Percentiles rank a stretch among this genome's conserved stretches.
These are phyloP conservation scores for Picus viridis DNA, from an alignment of 2,797 vertebrate species.

Conservation along the genomic window DNA sequence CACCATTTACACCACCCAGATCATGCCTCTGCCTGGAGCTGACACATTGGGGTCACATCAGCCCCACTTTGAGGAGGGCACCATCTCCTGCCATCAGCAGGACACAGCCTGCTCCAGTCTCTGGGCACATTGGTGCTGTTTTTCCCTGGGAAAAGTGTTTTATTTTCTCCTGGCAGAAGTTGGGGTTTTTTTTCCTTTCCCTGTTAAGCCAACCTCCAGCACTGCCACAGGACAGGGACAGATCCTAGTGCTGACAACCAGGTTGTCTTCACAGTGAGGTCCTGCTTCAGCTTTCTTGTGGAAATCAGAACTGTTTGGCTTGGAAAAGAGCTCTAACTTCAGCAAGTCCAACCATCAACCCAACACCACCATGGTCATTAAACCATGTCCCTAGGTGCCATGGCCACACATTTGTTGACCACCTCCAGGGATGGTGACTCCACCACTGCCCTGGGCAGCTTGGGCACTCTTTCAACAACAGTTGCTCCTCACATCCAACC, in stretches of 20 bases:
- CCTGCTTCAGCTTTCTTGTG: fast-evolving
- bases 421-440: no score
- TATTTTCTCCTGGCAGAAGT: neutral
- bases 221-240: fast-evolving
- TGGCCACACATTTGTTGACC: no score
- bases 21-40: neutral
- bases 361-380: no score
- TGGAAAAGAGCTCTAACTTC: no score
- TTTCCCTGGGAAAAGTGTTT: neutral
- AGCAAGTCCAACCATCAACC: no score
- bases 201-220: neutral
- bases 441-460: neutral
- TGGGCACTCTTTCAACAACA: no score
- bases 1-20: neutral
- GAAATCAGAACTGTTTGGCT: neutral
- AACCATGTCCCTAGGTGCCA: no score
- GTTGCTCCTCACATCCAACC: no score
- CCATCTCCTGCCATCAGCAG: fast-evolving
- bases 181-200: neutral
- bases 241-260: fast-evolving
- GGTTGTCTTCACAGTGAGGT: fast-evolving
- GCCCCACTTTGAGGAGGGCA: fast-evolving
- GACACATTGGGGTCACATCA: neutral
- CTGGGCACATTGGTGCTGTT: fast-evolving
- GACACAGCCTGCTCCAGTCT: fast-evolving